Evolutionary conservation across 2,888 invertebrate genomes (phyloP), one percentile per base, ranked within the genome.

Genomic region (Globia sparganii): DNA sequence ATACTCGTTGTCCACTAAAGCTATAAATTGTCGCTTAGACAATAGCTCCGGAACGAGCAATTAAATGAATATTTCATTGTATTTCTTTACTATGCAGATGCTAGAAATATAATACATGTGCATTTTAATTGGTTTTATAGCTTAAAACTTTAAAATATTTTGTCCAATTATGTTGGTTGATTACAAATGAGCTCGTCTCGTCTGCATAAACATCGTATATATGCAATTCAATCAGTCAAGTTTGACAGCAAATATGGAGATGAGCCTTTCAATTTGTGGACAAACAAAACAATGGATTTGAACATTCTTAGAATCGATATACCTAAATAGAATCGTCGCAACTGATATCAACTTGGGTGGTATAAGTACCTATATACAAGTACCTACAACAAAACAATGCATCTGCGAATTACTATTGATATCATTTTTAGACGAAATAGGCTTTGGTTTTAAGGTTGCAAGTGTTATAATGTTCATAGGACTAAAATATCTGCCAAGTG

Each of bases 21-120:
- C 87, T 72, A 93, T 95, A 95, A 95, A 95, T 94, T 91, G 81
- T 90, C 76, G 74, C 85, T 86, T 83, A 91, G 91, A 95, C 95
- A 94, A 95, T 93, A 90, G 92, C 86, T 88, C 90, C 89, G 84
- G 87, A 90, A 90, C 90, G 84, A 82, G 81, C 92, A 93, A 93
- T 94, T 93, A 93, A 90, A 94, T 94, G 93, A 94, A 95, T 95
- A 93, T 93, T 94, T 93, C 92, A 94, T 93, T 88, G 83, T 81
- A 89, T 93, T 93, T 93, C 92, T 79, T 86, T 65, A 81, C 62
- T 78, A 78, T 58, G 71, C 75, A 69, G 76, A 78, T 78, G 72
- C 72, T 77, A 56, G 70, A 78, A 81, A 88, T 85, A 86, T 87
- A 87, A 85, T 81, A 86, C 86, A 87, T 87, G 86, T 90, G 88